Base-by-base conservation (phyloP, 1,140 invertebrate genomes). In the Thalassaphorura encarpata region DNA sequence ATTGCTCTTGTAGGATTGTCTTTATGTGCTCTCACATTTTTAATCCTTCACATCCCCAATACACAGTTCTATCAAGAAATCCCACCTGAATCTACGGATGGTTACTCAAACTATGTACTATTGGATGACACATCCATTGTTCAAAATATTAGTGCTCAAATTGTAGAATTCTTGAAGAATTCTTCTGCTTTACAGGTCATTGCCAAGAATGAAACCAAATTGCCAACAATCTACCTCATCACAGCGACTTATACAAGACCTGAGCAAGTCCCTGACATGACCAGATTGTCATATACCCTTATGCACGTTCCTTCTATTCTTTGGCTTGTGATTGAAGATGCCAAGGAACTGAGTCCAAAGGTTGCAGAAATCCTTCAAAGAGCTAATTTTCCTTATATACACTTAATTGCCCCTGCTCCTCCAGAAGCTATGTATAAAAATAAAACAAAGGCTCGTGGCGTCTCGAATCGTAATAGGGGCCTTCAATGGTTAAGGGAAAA, bases 251-350 rank as follows among this genome's bases (percentile, higher is more conserved):
- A 93, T 72, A 75, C 82, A 43, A 75, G 92, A 67, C 80, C 85
- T 1, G 87, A 92, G 69, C 93, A 97, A 73, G 80, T 91, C 62
- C 86, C 93, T 0, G 92, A 97, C 67, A 73, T 97, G 41, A 90
- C 85, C 15, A 76, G 91, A 64, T 76, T 96, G 57, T 81, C 85
- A 1, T 87, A 97, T 63, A 96, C 92, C 2, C 72, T 97, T 28
- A 86, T 89, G 80, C 82, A 90, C 70, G 81, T 94, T 31, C 80
- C 79, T 58, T 82, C 87, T 66, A 68, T 96, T 42, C 81, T 89
- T 66, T 97, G 92, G 92, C 81, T 97, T 56, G 81, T 97, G 23
- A 83, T 92, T 53, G 91, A 97, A 73, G 92, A 97, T 72, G 80
- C 84, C 4, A 73, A 73, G 54, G 67, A 66, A 18, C 73, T 76